Base-by-base conservation (phyloP, 2,888 invertebrate species). In the Scelioninae gen. 1 region DNA sequence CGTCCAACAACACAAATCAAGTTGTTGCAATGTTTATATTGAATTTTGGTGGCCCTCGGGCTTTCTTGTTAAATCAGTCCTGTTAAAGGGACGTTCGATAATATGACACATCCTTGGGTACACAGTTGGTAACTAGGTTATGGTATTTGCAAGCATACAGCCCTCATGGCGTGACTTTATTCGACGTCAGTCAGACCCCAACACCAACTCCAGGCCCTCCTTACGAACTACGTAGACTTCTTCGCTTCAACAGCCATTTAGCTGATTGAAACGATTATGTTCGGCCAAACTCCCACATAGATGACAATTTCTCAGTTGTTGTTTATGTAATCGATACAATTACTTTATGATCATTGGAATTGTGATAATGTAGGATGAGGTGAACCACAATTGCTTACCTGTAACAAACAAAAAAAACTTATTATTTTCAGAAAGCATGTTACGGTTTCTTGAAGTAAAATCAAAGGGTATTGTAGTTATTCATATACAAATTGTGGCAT, bases 141-240 rank as follows among this genome's bases (percentile, higher is more conserved):
- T 87, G 86, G 87, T 88, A 88, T 89, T 89, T 89, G 87, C 86
- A 85, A 88, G 86, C 88, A 86, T 84, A 85, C 87, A 87, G 85
- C 86, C 87, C 83, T 87, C 85, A 84, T 86, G 87, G 87, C 87
- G 88, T 88, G 87, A 86, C 88, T 87, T 87, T 83, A 85, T 86
- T 88, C 81, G 74, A 79, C 82, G 78, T 84, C 82, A 68, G 80
- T 79, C 81, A 80, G 80, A 83, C 85, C 86, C 83, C 79, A 83
- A 85, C 84, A 83, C 86, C 85, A 45, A 38, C 55, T 15, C 32
- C 23, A 40, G 63, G 65, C 32, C 51, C 63, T 79, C 66, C 49
- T 74, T 53, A 56, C 38, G 13, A 55, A 63, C 63, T 53, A 34
- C 66, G 60, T 45, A 38, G 66, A 79, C 62, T 66, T 58, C 47